Percentiles rank a stretch among this genome's conserved stretches.
These are phyloP conservation scores for Typhlomys cinereus DNA, from an alignment of 2,113 vertebrate species.

Conservation along the genomic window DNA sequence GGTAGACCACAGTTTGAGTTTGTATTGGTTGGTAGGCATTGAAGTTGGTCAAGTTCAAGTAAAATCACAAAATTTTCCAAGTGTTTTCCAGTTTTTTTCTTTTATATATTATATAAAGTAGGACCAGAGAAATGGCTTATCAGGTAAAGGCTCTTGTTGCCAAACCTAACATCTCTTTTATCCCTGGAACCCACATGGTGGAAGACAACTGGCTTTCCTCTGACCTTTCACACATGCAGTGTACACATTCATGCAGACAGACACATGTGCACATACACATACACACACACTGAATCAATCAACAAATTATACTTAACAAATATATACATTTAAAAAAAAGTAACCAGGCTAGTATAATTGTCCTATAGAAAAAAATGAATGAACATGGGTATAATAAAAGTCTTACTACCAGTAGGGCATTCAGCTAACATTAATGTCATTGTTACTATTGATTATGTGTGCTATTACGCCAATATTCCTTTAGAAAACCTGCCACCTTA, in stretches of 20 bases:
- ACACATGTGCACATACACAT: too few relatives aligned
- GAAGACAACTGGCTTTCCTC: too few relatives aligned
- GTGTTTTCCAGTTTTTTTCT: conserved; percentile 15
- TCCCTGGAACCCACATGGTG: too few relatives aligned
- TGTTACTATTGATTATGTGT: neutral
- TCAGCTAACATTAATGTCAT: neutral
- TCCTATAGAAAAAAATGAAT: neutral
- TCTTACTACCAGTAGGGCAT: neutral
- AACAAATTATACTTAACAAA: too few relatives aligned
- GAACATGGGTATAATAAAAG: neutral
- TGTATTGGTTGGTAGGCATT: neutral
- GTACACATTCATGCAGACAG: too few relatives aligned
- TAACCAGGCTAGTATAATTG: neutral
- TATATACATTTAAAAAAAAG: neutral
- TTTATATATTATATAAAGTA: too few relatives aligned
- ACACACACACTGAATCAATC: too few relatives aligned
- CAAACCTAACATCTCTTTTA: too few relatives aligned
- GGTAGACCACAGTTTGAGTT: neutral
- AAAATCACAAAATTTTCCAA: neutral
- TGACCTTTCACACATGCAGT: too few relatives aligned
- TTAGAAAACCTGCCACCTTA: neutral
- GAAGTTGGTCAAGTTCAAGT: neutral
- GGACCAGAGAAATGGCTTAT: too few relatives aligned
- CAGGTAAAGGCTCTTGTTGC: too few relatives aligned
- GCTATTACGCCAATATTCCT: neutral